Conservation (phyloP, 2,797 vertebrate genomes). For the Distichodus sexfasciatus region DNA sequence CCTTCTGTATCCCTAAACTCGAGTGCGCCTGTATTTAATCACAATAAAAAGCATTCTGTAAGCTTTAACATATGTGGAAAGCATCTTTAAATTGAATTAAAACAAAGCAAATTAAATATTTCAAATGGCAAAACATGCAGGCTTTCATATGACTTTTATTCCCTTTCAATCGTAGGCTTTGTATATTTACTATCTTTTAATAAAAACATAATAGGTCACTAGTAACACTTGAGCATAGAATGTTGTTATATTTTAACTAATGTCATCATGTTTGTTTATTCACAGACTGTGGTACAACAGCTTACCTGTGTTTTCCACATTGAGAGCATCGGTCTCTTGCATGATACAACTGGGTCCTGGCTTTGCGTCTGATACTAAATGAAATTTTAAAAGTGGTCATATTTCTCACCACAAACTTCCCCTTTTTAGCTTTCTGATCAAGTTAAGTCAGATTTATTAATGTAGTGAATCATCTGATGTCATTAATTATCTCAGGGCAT, state of each 20-base stretch:
- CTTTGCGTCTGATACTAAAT: neutral
- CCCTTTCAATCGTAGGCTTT: slow-evolving; percentile 11
- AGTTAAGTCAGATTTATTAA: neutral
- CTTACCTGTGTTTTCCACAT: no score
- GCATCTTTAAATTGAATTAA: neutral
- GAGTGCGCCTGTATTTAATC: neutral
- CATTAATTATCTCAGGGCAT: neutral
- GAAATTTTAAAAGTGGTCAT: neutral
- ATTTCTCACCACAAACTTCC: neutral
- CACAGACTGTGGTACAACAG: neutral
- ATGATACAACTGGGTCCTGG: neutral
- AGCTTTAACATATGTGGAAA: slow-evolving; percentile 18
- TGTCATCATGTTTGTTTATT: neutral
- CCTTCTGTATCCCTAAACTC: neutral
- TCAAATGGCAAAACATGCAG: neutral
- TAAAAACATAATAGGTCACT: neutral
- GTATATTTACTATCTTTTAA: neutral
- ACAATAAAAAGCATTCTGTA: slow-evolving; percentile 11
- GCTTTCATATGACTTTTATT: slow-evolving; percentile 11
- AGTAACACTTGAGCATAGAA: no score
- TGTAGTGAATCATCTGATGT: neutral
- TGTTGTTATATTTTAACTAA: neutral
- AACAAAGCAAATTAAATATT: no score
- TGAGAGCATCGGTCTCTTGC: slow-evolving; percentile 1
- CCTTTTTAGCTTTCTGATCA: neutral